Evolutionary conservation across 37 sponge, comb jelly and placozoan species (phyloP), one percentile per base, ranked within the genome.

Genomic region (Cliona cf. orientalis): DNA sequence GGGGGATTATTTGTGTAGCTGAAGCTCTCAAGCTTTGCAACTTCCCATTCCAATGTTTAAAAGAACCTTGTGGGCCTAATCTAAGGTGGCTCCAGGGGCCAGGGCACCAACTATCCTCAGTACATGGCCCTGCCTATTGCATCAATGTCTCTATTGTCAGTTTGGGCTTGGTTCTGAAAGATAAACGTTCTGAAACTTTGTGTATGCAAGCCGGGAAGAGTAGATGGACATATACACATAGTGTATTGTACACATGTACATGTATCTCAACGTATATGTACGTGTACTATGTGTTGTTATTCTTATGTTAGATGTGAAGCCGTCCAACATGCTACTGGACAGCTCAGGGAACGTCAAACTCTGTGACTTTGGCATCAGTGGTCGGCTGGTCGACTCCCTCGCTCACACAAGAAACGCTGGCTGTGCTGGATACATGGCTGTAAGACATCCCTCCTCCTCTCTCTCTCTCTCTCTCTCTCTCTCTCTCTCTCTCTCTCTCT

Each of bases 281-380:
- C 29, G 31, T 35, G 69, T 22, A 22, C 14, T 22, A 19, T 33
- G 2, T 58, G 29, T 23, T n/a, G 21, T 25, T 19, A 41, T 31
- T 2, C n/a, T 33, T 11, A n/a, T n/a, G n/a, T 1, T 42, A 92
- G 95, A 95, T 89, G 92, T 95, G 40, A 95, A 95, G 66, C 97
- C 97, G 0, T 94, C 94, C 26, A 96, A 96, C 44, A 94, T 96
- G 22, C 81, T 96, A 29, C 67, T 96, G 60, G 89, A 91, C 56
- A 40, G 64, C 1, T 2, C 49, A 22, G 97, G 97, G 0, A 73
- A 88, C 22, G 85, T 96, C 21, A 96, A 96, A 67, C 59, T 96
- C 65, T 96, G 97, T 84, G 97, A 96, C 46, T 96, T 96, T 88
- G 97, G 97, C 2, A 96, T 96, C 67, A 94, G 95, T 80, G 95